Evolutionary conservation across 1,140 invertebrate genomes (phyloP).

Genomic region (Atopsyche davidsoni): DNA sequence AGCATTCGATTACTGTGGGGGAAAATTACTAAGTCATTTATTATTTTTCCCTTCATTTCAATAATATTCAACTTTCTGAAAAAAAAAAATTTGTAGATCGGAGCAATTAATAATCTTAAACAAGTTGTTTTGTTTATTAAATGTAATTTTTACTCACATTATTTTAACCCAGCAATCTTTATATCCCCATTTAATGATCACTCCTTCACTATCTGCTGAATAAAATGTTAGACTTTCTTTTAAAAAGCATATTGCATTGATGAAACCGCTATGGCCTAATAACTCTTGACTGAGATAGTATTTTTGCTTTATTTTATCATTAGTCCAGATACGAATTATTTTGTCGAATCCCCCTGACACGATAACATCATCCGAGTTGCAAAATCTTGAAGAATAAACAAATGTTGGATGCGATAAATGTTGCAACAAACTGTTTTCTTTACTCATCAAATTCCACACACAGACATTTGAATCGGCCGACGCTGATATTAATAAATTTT

Average conservation of each 20-base stretch:
- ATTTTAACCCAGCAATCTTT: slow-evolving; percentile 29
- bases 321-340: slow-evolving; percentile 32
- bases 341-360: slow-evolving; percentile 35
- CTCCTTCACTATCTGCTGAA: slow-evolving; percentile 33
- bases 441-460: slow-evolving; percentile 30
- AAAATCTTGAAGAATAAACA: slow-evolving; percentile 34
- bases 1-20: slow-evolving; percentile 31
- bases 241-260: slow-evolving; percentile 34
- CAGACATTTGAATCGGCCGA: slow-evolving; percentile 33
- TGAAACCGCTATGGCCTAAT: slow-evolving; percentile 32
- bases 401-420: slow-evolving; percentile 34
- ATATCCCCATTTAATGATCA: slow-evolving; percentile 33
- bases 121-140: slow-evolving; percentile 1
- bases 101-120: neutral
- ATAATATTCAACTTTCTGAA: slow-evolving; percentile 29
- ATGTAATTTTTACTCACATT: slow-evolving; percentile 19
- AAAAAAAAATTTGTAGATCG: slow-evolving; percentile 4
- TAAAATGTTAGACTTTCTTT: slow-evolving; percentile 28
- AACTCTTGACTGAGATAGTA: slow-evolving; percentile 32
- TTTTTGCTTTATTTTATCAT: slow-evolving; percentile 13
- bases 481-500: slow-evolving; percentile 29
- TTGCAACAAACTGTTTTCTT: slow-evolving; percentile 21
- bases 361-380: slow-evolving; percentile 26
- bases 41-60: slow-evolving; percentile 32
- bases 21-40: slow-evolving; percentile 35